phyloP scores from a whole-genome alignment of 2,113 vertebrate species.

The Rhadina sibilatrix region DNA sequence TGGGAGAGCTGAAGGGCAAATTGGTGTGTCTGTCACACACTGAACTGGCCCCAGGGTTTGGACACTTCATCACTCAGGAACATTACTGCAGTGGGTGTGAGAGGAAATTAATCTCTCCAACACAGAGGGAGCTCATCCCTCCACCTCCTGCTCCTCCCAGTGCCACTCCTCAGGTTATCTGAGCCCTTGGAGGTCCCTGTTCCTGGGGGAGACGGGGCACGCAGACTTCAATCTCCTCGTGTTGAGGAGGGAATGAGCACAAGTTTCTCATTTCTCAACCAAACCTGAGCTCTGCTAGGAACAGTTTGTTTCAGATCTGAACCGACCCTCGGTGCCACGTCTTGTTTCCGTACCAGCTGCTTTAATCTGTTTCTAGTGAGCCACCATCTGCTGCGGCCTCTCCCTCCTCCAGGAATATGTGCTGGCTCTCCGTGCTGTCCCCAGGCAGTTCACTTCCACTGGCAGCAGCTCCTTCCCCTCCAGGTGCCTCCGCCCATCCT shows the following conservation, averaged over 20 bases:
- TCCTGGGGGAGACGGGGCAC: neutral
- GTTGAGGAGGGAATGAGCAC: neutral
- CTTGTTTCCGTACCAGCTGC: neutral
- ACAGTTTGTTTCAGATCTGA: neutral
- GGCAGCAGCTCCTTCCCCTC: neutral
- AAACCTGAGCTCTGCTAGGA: neutral
- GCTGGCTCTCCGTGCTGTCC: neutral
- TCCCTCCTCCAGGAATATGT: neutral
- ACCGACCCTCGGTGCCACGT: neutral
- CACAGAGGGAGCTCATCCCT: neutral
- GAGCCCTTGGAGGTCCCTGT: neutral
- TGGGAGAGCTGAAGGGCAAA: neutral
- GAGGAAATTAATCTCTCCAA: neutral
- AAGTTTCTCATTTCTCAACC: neutral
- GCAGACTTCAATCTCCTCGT: neutral
- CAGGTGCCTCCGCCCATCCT: neutral
- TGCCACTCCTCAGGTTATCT: neutral
- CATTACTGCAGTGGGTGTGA: neutral
- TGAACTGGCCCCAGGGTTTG: neutral
- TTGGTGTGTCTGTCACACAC: no score
- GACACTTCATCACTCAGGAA: neutral
- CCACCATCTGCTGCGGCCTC: slow-evolving; percentile 3
- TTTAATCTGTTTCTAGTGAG: neutral
- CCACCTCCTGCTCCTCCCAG: neutral
- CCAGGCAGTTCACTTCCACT: neutral